Base-by-base conservation (phyloP, 2,113 vertebrate genomes). In the Anolis sagrei region DNA sequence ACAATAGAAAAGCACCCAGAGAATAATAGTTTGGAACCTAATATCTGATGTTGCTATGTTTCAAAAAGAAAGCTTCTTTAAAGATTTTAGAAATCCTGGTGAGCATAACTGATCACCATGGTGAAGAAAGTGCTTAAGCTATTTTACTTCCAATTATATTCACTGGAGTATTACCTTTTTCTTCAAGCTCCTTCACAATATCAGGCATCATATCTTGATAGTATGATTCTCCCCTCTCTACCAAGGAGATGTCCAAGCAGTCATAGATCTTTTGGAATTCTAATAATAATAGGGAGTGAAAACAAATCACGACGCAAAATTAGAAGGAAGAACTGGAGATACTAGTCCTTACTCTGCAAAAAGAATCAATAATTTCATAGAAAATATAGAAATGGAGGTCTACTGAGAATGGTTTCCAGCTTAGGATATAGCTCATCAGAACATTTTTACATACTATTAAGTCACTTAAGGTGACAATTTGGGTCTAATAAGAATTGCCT, bases 231-330 rank as follows among this genome's bases (percentile, higher is more conserved):
- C 99, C 99, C 90, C 98, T 95, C 86, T 99, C 98, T 29, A 95
- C 80, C 79, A 99, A 84, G 9, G 90, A 84, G 78, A 99, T 76
- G 72, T 98, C 98, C 96, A 99, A 92, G 89, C 96, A 97, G 77
- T 96, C 92, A 83, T 99, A 99, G 89, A 99, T 97, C 93, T 95
- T 99, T 95, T 98, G 97, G 90, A 99, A 99, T 95, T 99, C 99
- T 99, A 91, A 73, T 83, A 62, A 54, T 85, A 29, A 14, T 70
- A 88, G 89, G 91, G 19, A 92, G 25, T 89, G 54, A 7, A 92
- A 32, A 87, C 44, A 8, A 92, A 82, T 11, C 62, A 80, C 10
- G 7, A 80, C 83, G 88, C 2, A 68, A 6, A n/a, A 44, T 44
- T 44, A 44, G 39, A 16, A 76, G 34, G 21, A 4, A 34, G 19